These are phyloP conservation scores for Spialia ferax DNA, from an alignment of 2,888 invertebrate species.

Conservation along the genomic window DNA sequence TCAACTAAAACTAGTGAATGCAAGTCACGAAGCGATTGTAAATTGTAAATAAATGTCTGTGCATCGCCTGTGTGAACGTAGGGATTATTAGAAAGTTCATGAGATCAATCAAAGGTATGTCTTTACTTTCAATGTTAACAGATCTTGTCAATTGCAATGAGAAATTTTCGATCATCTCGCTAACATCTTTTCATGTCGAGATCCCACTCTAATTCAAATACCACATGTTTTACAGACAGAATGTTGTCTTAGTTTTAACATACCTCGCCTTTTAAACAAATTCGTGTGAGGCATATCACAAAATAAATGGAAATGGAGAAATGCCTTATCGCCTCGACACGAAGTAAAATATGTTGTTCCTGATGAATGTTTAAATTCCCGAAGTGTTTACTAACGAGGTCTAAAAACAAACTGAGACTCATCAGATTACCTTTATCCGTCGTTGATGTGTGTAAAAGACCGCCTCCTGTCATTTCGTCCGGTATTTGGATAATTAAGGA, in stretches of 20 bases:
- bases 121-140: constrained; percentile 55
- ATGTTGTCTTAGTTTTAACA: constrained; percentile 77
- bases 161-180: constrained; percentile 57
- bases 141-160: constrained; percentile 47
- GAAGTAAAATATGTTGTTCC: constrained; percentile 69
- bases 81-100: constrained; percentile 52
- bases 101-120: constrained; percentile 59
- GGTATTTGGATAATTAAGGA: constrained; percentile 74
- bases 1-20: constrained; percentile 62
- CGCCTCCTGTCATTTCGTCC: constrained; percentile 67
- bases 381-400: constrained; percentile 67
- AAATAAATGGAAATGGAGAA: constrained; percentile 71
- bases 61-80: constrained; percentile 47
- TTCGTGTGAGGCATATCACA: constrained; percentile 49
- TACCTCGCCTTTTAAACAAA: constrained; percentile 52
- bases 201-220: constrained; percentile 33
- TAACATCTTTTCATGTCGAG: constrained; percentile 43
- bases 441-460: constrained; percentile 63
- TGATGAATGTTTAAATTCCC: constrained; percentile 76
- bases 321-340: constrained; percentile 69
- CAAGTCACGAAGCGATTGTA: constrained; percentile 70
- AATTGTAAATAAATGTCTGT: constrained; percentile 59
- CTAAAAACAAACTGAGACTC: constrained; percentile 72
- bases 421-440: constrained; percentile 61
- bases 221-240: constrained; percentile 51